Evolutionary conservation across 2,888 invertebrate genomes (phyloP), one percentile per base, ranked within the genome.

Genomic region (Bellardia bayeri): DNA sequence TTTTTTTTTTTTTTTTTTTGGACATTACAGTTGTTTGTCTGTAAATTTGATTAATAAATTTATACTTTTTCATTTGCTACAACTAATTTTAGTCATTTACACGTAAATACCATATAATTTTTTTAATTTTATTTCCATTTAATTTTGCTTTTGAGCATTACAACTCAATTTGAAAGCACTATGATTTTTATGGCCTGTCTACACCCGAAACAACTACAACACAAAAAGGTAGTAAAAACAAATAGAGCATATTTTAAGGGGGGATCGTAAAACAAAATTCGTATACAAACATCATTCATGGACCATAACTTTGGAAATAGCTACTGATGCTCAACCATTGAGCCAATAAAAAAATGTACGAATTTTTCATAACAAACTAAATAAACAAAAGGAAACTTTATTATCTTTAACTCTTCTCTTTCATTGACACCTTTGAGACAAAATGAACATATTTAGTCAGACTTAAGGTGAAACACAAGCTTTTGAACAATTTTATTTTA

Each of bases 231-330:
- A 81, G 40, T 87, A 74, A 87, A 87, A 87, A 63, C 84, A 84
- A 82, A 84, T 87, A 87, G 87, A 84, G 87, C 87, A 87, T 81
- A 87, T 87, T 84, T 82, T 87, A 23, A 81, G 54, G 37, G 72
- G 54, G 63, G 76, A 68, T 78, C 68, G 78, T 87, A 87, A 87
- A 81, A 58, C 54, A 54, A 79, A 81, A 71, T 40, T 61, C 61
- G 33, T 54, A 72, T 63, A 64, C 61, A 51, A 14, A 6, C 42
- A 82, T 69, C 33, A 76, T 81, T 81, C 82, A 69, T 76, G 76
- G 76, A 71, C 45, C 63, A 76, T 71, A 83, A 76, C 69, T 83
- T 81, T 64, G 69, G 16, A 82, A 82, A 66, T 58, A 54, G 75
- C 76, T 76, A 51, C 61, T 72, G 63, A 37, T 54, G 54, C 16